Evolutionary conservation across 2,888 invertebrate species (phyloP).

Genomic region (Masnerella sp.): DNA sequence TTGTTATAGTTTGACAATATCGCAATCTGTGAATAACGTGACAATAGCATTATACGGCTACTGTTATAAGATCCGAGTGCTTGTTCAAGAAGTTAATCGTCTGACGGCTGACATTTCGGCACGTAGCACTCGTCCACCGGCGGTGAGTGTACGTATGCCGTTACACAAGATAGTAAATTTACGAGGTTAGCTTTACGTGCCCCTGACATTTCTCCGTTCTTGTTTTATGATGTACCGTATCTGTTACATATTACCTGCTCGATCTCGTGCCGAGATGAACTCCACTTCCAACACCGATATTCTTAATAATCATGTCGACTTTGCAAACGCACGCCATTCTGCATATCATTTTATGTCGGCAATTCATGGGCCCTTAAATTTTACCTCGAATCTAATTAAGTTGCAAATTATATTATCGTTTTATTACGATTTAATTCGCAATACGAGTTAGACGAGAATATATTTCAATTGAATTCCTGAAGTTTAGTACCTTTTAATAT

Average conservation of each 20-base stretch:
- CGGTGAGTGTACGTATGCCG: conserved; percentile 33
- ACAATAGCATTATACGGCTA: conserved; percentile 47
- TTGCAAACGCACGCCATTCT: background rate
- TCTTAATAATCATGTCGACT: conserved; percentile 21
- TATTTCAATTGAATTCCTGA: too few relatives aligned
- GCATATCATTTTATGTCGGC: background rate
- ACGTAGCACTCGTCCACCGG: conserved; percentile 50
- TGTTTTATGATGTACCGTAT: conserved; percentile 56
- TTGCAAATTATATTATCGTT: too few relatives aligned
- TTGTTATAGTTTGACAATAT: conserved; percentile 40
- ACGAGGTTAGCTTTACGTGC: conserved; percentile 61
- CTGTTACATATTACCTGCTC: conserved; percentile 40
- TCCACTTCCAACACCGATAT: conserved; percentile 23
- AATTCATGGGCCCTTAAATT: too few relatives aligned
- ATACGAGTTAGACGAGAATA: too few relatives aligned
- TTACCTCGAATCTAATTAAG: too few relatives aligned
- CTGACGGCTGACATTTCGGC: conserved; percentile 52
- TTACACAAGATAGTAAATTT: conserved; percentile 57
- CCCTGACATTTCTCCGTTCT: conserved; percentile 46
- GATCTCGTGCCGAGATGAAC: conserved; percentile 28
- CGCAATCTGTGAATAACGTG: conserved; percentile 46
- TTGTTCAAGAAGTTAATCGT: conserved; percentile 56
- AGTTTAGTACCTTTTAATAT: too few relatives aligned
- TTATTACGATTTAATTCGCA: too few relatives aligned
- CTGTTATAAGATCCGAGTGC: conserved; percentile 49